Base-by-base conservation (phyloP, 2,113 vertebrate genomes). In the Ptyas mucosa region DNA sequence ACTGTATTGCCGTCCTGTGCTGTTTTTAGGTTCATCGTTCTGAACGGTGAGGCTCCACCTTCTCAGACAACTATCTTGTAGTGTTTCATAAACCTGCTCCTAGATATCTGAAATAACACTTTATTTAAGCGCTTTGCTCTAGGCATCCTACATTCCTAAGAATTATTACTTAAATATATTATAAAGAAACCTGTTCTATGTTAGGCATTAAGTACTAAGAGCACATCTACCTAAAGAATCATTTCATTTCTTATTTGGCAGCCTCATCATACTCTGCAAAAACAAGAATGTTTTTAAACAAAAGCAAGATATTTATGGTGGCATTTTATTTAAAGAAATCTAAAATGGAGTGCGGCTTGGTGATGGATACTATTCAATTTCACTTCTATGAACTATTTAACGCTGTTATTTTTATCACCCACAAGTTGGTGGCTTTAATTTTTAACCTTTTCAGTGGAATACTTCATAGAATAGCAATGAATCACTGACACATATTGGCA, bases 121-220 rank as follows among this genome's bases (percentile, higher is more conserved):
- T 95, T 96, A 95, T 96, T 81, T 97, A 97, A 97, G 46, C 95
- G 93, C 96, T 95, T 98, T 96, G 98, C 97, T 98, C 96, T 97
- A 97, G 98, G 97, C 97, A 97, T 97, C 97, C 97, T 96, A 95
- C 97, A 98, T 98, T 98, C 98, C 98, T 97, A 97, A 97, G 97
- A 98, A 98, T 98, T 98, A 98, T 98, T 97, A 98, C 97, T 98
- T 98, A 98, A 98, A 98, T 97, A 96, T 97, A 97, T 97, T 98
- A 98, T 97, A 96, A 97, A 98, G 96, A 97, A 97, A 97, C 96
- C 96, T 95, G 94, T 96, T 97, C 96, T 97, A 96, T 57, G 61
- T 96, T 98, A 97, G 97, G 95, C 97, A 97, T 94, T 95, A 93
- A 97, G 95, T 96, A 97, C 97, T 97, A 97, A 95, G 95, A 97